Percentiles rank a stretch among this genome's conserved stretches.
phyloP scores from a whole-genome alignment of 2,888 invertebrate species.

The Dorcus hopei region DNA sequence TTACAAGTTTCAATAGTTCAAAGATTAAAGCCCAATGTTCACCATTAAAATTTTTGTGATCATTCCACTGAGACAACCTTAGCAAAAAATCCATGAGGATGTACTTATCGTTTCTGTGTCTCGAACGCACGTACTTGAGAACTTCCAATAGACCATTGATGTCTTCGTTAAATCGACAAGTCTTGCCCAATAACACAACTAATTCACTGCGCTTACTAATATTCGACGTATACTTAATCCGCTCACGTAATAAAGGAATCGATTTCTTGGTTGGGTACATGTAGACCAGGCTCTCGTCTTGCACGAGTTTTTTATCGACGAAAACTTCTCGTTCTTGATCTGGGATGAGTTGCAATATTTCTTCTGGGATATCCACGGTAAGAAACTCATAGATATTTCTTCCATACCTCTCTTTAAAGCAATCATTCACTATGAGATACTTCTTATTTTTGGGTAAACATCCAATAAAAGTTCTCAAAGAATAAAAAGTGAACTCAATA shows the following conservation, averaged over 20 bases:
- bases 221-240: conserved; percentile 6
- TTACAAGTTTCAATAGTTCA: background rate
- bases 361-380: no score
- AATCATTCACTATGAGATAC: no score
- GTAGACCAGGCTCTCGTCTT: no score
- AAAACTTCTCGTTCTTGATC: no score
- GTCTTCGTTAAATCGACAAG: conserved; percentile 1
- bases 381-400: no score
- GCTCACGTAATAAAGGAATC: conserved; percentile 2
- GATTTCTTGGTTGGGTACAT: background rate
- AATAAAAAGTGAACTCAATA: background rate
- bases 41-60: background rate
- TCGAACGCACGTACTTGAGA: conserved; percentile 2
- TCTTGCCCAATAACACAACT: background rate
- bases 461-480: background rate
- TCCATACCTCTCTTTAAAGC: no score
- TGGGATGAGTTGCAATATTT: no score
- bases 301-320: no score
- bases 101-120: conserved; percentile 8
- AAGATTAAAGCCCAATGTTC: conserved; percentile 5
- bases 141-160: background rate
- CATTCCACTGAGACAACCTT: background rate
- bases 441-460: background rate
- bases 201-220: background rate
- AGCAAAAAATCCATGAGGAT: background rate